Evolutionary conservation across 1,140 invertebrate species (phyloP).

Genomic region (Drosophila seguyi): DNA sequence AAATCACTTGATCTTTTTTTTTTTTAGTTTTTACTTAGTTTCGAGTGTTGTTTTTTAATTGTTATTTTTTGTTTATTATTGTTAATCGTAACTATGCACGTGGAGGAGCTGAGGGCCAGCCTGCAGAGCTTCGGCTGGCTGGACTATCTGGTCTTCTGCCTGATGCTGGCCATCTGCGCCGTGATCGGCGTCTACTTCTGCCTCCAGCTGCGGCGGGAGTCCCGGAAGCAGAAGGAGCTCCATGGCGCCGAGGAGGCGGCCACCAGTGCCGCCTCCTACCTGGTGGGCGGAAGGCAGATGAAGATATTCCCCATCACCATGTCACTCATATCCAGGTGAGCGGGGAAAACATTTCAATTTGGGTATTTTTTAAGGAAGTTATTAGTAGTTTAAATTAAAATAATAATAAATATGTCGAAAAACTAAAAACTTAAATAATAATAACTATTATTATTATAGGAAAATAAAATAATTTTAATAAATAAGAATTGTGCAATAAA

Average conservation of each 20-base stretch:
- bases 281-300: slow-evolving; percentile 94
- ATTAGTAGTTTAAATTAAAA: too few species aligned
- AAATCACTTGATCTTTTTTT: slow-evolving; percentile 2
- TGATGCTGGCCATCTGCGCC: slow-evolving; percentile 90
- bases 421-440: too few species aligned
- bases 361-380: too few species aligned
- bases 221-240: slow-evolving; percentile 87
- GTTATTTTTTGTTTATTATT: not conserved
- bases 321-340: slow-evolving; percentile 91
- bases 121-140: slow-evolving; percentile 89
- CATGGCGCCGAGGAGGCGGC: slow-evolving; percentile 72
- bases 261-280: slow-evolving; percentile 88
- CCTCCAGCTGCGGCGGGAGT: slow-evolving; percentile 85
- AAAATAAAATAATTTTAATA: too few species aligned
- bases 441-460: too few species aligned
- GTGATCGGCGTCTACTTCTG: slow-evolving; percentile 93
- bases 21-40: slow-evolving; percentile 14
- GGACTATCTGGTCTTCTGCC: slow-evolving; percentile 90
- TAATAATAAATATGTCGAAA: too few species aligned
- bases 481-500: too few species aligned
- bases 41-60: slow-evolving; percentile 1
- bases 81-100: slow-evolving; percentile 73
- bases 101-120: slow-evolving; percentile 87
- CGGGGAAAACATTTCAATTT: not conserved
- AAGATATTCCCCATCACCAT: slow-evolving; percentile 91